Percentiles rank a stretch among this genome's conserved stretches.
Conservation (phyloP, 2,797 vertebrate species). For the Natrix natrix region DNA sequence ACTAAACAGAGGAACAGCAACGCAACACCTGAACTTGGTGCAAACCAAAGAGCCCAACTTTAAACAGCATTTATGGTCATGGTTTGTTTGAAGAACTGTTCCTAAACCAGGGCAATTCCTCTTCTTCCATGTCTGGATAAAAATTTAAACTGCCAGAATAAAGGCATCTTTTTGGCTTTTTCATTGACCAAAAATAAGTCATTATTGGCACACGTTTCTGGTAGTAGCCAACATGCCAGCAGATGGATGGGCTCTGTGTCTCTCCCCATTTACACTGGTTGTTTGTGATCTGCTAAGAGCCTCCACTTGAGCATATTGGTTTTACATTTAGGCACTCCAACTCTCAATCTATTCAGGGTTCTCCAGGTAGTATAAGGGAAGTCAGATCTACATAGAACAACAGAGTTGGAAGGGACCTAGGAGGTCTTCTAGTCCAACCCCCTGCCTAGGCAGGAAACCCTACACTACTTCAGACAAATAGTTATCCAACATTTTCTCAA, state of each 20-base stretch:
- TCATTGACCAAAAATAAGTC: neutral
- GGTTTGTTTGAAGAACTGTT: neutral
- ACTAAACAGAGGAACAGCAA: neutral
- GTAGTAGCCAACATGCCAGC: neutral
- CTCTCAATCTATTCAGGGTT: neutral
- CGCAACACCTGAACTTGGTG: neutral
- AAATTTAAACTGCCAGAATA: neutral
- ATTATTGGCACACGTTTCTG: neutral
- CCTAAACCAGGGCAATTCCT: neutral
- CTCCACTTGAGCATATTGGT: neutral
- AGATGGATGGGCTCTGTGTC: neutral
- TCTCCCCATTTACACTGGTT: neutral
- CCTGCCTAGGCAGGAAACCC: too few species aligned
- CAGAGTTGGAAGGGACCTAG: too few species aligned
- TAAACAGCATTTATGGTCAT: neutral
- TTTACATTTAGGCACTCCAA: neutral
- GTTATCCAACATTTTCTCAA: too few species aligned
- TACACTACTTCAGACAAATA: too few species aligned
- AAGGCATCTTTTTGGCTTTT: neutral
- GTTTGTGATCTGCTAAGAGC: neutral
- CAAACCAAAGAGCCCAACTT: neutral
- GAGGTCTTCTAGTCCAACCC: too few species aligned
- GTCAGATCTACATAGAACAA: too few species aligned
- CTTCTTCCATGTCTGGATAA: neutral
- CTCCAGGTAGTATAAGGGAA: neutral